Evolutionary conservation across 2,113 vertebrate species (phyloP).

Genomic region (Hirundichthys speculiger): DNA sequence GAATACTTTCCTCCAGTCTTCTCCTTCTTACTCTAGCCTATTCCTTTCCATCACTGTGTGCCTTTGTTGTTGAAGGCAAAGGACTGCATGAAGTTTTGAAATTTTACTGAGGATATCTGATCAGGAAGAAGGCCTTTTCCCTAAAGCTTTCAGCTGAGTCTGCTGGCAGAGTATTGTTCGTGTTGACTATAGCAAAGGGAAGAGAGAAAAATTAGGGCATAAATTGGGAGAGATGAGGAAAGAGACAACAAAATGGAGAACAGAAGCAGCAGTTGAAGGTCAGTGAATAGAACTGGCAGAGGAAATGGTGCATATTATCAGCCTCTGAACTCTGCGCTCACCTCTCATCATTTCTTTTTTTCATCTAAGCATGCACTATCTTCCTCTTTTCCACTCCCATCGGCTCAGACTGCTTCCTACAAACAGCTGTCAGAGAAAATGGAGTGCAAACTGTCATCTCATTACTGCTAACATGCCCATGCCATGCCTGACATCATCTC

Average conservation of each 20-base stretch:
- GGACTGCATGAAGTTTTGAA: conserved; percentile 34
- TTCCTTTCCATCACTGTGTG: conserved; percentile 5
- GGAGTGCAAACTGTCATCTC: conserved; percentile 49
- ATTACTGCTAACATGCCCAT: conserved; percentile 14
- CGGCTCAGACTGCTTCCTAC: conserved; percentile 33
- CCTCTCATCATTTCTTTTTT: conserved; percentile 14
- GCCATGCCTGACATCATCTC: conserved; percentile 28
- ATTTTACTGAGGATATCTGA: conserved; percentile 33
- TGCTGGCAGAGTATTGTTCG: conserved; percentile 8
- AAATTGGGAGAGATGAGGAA: conserved; percentile 17
- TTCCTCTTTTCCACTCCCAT: neutral
- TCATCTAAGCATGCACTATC: conserved; percentile 3
- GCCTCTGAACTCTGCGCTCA: conserved; percentile 4
- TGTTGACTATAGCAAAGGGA: conserved; percentile 14
- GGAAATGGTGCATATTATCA: conserved; percentile 36
- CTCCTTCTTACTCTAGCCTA: conserved; percentile 8
- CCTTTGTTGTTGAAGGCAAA: conserved; percentile 17
- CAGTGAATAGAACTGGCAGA: conserved; percentile 15
- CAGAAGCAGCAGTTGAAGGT: conserved; percentile 29
- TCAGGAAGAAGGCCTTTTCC: conserved; percentile 51
- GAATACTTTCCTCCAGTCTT: neutral
- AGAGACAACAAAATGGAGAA: conserved; percentile 22
- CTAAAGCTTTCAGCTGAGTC: neutral
- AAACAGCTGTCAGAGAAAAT: conserved; percentile 50
- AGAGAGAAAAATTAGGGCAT: conserved; percentile 16